These are phyloP conservation scores for Physocephala rufipes DNA, from an alignment of 2,888 invertebrate species.

Conservation along the genomic window DNA sequence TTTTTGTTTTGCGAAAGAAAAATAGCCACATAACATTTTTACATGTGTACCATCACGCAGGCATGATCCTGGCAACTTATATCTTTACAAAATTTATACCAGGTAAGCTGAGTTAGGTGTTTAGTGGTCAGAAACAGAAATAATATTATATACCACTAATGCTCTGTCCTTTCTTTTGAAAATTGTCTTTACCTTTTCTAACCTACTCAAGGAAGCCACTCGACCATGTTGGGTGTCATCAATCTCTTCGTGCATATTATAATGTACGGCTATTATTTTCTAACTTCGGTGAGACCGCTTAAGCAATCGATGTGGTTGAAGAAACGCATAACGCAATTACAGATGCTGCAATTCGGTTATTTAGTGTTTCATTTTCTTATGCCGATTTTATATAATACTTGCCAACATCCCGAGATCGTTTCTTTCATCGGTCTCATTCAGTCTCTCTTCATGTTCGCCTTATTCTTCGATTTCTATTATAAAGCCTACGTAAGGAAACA, in stretches of 20 bases:
- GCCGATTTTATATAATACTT: constrained; percentile 56
- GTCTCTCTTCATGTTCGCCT: constrained; percentile 63
- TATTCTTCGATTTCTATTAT: constrained; percentile 64
- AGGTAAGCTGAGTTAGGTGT: too few species aligned
- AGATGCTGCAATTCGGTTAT: constrained; percentile 78
- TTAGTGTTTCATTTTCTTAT: constrained; percentile 70
- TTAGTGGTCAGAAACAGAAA: too few species aligned
- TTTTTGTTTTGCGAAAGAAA: constrained; percentile 85
- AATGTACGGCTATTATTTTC: constrained; percentile 86
- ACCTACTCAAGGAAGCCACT: constrained; percentile 71
- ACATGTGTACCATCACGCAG: constrained; percentile 86
- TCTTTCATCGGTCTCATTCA: constrained; percentile 57
- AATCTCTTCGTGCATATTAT: constrained; percentile 82
- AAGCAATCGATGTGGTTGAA: constrained; percentile 83
- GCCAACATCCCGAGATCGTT: constrained; percentile 53
- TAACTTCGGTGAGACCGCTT: constrained; percentile 78
- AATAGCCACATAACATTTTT: constrained; percentile 83
- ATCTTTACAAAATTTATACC: constrained; percentile 68
- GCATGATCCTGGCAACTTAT: constrained; percentile 79
- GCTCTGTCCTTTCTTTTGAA: not conserved
- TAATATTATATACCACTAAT: too few species aligned
- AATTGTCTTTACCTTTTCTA: not conserved
- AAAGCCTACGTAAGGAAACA: constrained; percentile 52
- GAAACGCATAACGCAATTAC: constrained; percentile 83
- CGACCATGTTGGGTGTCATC: constrained; percentile 74